Evolutionary conservation across 2,888 invertebrate genomes (phyloP).

Genomic region (Adineta ricciae): DNA sequence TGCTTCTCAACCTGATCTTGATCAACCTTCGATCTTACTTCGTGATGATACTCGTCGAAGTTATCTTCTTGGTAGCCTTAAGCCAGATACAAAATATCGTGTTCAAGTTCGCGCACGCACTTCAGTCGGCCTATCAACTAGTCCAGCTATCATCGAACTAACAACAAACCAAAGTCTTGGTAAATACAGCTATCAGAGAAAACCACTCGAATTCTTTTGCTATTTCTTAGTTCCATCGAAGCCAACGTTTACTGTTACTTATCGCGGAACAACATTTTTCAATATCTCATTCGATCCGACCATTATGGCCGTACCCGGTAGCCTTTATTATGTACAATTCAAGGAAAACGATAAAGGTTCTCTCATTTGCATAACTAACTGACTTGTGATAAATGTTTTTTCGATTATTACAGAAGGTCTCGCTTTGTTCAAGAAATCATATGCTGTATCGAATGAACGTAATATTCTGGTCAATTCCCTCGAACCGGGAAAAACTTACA

Average conservation of each 20-base stretch:
- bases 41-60: constrained; percentile 23
- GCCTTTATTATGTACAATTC: constrained; percentile 77
- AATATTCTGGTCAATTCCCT: not conserved
- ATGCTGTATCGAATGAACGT: constrained; percentile 1
- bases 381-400: not conserved
- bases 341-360: constrained; percentile 47
- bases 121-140: constrained; percentile 21
- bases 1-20: constrained; percentile 26
- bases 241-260: constrained; percentile 42
- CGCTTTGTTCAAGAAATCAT: not conserved
- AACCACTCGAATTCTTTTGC: not conserved
- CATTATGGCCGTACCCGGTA: constrained; percentile 61
- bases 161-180: constrained; percentile 21
- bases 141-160: constrained; percentile 30
- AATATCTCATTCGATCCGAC: constrained; percentile 64
- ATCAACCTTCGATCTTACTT: constrained; percentile 27
- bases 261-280: constrained; percentile 46
- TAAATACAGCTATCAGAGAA: not conserved
- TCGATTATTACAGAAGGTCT: not conserved
- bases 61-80: constrained; percentile 25
- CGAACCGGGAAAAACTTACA: not conserved
- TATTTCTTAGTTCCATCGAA: constrained; percentile 40
- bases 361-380: not conserved
- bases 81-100: constrained; percentile 32
- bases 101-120: constrained; percentile 29